These are phyloP conservation scores for Cheirogaleus medius DNA, from an alignment of 2,113 vertebrate genomes.

Conservation along the genomic window DNA sequence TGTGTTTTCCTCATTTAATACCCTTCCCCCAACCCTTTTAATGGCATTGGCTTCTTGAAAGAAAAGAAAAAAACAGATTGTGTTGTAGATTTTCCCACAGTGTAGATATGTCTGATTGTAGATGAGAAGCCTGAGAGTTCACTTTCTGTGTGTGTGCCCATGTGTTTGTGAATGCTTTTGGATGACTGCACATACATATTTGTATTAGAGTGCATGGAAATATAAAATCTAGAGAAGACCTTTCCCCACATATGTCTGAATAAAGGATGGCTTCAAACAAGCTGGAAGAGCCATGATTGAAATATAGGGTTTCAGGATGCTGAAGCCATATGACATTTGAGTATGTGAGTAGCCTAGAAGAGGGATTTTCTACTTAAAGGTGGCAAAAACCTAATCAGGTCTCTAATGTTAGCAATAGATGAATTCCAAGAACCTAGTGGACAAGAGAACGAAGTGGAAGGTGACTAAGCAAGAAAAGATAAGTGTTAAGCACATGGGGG, in stretches of 20 bases:
- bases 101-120: neutral
- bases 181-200: neutral
- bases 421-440: accelerated
- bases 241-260: neutral
- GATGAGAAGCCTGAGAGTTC: neutral
- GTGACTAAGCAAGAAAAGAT: neutral
- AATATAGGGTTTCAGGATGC: too few relatives aligned
- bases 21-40: neutral
- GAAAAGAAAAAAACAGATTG: neutral
- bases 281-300: neutral
- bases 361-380: neutral
- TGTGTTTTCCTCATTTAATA: neutral
- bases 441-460: neutral
- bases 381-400: neutral
- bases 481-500: neutral
- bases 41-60: neutral
- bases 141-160: neutral
- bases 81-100: neutral
- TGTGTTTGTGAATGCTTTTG: neutral
- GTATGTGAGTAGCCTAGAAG: neutral
- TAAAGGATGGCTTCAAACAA: neutral
- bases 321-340: neutral
- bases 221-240: neutral
- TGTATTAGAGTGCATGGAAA: neutral
- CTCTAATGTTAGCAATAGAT: neutral